Percentiles rank a stretch among this genome's conserved stretches.
Evolutionary conservation across 2,113 vertebrate genomes (phyloP).

Genomic region (Craseonycteris thonglongyai): DNA sequence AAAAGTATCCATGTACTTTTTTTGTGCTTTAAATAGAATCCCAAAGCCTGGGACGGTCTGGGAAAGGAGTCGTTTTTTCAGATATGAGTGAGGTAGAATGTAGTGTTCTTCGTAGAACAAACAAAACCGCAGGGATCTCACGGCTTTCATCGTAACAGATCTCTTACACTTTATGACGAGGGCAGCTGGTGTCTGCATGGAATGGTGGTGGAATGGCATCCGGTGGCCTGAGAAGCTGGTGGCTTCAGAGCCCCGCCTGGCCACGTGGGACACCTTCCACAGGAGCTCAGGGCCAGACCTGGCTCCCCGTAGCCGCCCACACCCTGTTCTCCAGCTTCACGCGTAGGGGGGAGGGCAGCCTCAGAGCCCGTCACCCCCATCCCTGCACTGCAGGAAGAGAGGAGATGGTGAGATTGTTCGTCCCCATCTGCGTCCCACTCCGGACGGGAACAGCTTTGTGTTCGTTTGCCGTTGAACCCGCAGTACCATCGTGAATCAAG

Average conservation of each 20-base stretch:
- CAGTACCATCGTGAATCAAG: slow-evolving; percentile 37
- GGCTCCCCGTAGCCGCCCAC: background rate
- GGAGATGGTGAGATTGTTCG: fast-evolving
- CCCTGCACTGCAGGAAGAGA: fast-evolving
- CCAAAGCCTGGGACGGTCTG: background rate
- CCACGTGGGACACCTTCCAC: fast-evolving
- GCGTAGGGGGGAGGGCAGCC: background rate
- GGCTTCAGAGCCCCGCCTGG: background rate
- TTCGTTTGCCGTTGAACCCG: background rate
- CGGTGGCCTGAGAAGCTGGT: background rate
- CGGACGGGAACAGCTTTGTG: background rate
- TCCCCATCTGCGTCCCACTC: background rate
- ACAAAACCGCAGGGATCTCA: fast-evolving
- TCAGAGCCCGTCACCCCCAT: fast-evolving
- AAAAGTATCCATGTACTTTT: fast-evolving
- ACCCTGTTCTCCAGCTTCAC: fast-evolving
- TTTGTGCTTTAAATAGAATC: background rate
- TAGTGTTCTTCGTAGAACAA: background rate
- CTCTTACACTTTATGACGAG: fast-evolving
- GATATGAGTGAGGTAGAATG: background rate
- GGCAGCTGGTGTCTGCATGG: background rate
- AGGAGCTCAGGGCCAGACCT: background rate
- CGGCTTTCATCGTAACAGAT: fast-evolving
- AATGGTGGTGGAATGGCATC: background rate
- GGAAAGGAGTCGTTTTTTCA: background rate